Percentiles rank a stretch among this genome's conserved stretches.
phyloP scores from a whole-genome alignment of 2,797 vertebrate species.

The Holocentrus rufus region DNA sequence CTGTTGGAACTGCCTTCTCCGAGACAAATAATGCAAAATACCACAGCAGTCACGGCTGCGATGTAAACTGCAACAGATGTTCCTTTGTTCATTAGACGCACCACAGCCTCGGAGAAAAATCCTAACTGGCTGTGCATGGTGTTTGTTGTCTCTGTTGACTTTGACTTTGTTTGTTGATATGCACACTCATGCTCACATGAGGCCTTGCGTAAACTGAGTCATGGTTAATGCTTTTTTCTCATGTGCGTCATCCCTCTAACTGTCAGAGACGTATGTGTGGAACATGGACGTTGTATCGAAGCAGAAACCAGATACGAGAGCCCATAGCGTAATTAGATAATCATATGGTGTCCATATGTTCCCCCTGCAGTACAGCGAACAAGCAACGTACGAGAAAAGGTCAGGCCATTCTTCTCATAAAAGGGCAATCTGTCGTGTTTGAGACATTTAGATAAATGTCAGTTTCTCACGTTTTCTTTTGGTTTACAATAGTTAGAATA shows the following conservation, averaged over 20 bases:
- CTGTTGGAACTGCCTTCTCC: neutral
- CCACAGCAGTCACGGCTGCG: neutral
- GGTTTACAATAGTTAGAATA: neutral
- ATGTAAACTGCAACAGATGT: conserved; percentile 45
- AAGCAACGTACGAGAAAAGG: conserved; percentile 28
- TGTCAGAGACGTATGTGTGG: conserved; percentile 6
- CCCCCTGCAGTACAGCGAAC: neutral
- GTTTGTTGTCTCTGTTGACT: no score
- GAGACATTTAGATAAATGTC: neutral
- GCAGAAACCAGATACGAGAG: conserved; percentile 36
- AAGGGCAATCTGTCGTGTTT: conserved; percentile 3
- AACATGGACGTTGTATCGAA: neutral
- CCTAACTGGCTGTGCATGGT: no score
- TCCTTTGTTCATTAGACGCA: conserved; percentile 28
- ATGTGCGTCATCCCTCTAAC: conserved; percentile 7
- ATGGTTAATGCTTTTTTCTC: neutral
- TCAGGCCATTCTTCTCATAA: neutral
- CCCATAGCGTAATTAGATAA: conserved; percentile 7
- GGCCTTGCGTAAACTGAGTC: neutral
- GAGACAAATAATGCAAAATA: conserved; percentile 4
- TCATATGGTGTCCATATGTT: conserved; percentile 45
- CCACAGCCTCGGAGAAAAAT: neutral
- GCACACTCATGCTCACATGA: neutral
- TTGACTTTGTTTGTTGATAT: no score
- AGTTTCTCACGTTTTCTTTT: neutral